Conservation (phyloP, 2,888 invertebrate species). For the Trichopoda pennipes region DNA sequence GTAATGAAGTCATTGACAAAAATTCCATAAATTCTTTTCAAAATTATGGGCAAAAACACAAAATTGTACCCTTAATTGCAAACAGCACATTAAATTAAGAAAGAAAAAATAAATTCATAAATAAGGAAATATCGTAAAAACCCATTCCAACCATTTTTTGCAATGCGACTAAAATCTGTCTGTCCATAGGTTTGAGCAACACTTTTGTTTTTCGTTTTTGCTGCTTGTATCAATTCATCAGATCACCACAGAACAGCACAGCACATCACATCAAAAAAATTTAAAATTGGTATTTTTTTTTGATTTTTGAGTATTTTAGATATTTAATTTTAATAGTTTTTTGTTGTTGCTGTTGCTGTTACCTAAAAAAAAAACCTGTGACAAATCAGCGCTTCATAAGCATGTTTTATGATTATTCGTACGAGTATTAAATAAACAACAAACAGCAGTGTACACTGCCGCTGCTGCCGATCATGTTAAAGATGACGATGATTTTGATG, state of each 20-base stretch:
- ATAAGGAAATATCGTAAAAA: conserved; percentile 18
- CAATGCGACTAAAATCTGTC: not conserved
- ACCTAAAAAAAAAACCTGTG: conserved; percentile 68
- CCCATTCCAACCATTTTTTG: conserved; percentile 45
- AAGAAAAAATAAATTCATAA: not conserved
- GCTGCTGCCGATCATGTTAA: conserved; percentile 37
- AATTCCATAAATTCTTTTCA: conserved; percentile 58
- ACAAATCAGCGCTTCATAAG: conserved; percentile 69
- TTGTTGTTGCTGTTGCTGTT: too few species aligned
- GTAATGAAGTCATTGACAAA: conserved; percentile 58
- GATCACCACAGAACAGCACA: too few species aligned
- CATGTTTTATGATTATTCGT: conserved; percentile 59
- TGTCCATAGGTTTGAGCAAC: not conserved
- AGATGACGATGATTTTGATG: conserved; percentile 52
- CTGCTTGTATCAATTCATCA: conserved; percentile 48
- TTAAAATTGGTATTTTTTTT: conserved; percentile 21
- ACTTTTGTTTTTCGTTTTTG: conserved; percentile 31
- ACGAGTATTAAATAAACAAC: conserved; percentile 52
- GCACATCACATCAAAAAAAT: conserved; percentile 38
- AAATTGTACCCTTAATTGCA: conserved; percentile 51
- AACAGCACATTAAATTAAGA: conserved; percentile 18
- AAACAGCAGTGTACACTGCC: conserved; percentile 15
- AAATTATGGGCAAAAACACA: conserved; percentile 3
- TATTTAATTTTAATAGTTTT: conserved; percentile 12
- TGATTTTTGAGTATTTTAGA: not conserved